These are phyloP conservation scores for Myripristis jacobus DNA, from an alignment of 2,797 vertebrate species.

Conservation along the genomic window DNA sequence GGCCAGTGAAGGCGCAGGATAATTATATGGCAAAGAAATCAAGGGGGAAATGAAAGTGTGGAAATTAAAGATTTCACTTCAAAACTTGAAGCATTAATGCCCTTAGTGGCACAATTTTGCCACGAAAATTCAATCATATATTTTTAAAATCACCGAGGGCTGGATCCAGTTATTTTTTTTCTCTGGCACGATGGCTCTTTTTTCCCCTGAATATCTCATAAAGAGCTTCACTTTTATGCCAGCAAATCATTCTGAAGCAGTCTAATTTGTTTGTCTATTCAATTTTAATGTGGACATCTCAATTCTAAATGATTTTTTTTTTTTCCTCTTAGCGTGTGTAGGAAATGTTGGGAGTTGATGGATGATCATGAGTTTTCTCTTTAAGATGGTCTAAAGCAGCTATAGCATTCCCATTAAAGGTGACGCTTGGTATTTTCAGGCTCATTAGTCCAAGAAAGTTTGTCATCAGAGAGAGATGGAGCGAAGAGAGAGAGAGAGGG, in stretches of 20 bases:
- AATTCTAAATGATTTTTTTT: constrained; percentile 27
- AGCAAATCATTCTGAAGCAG: constrained; percentile 15
- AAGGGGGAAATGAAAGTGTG: too few species aligned
- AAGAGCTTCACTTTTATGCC: background rate
- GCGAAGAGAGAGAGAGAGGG: background rate
- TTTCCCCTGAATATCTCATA: constrained; percentile 11
- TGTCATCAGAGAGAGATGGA: constrained; percentile 20
- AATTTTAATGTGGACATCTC: background rate
- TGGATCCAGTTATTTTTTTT: constrained; percentile 44
- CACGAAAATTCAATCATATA: too few species aligned
- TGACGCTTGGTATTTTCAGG: constrained; percentile 28
- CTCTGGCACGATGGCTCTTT: constrained; percentile 4
- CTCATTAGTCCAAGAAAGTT: constrained; percentile 47
- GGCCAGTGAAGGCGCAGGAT: too few species aligned
- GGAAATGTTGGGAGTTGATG: constrained; percentile 29
- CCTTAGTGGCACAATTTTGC: too few species aligned
- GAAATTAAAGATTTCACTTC: too few species aligned
- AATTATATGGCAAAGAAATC: too few species aligned
- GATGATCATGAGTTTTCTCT: constrained; percentile 16
- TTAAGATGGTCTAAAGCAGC: constrained; percentile 12
- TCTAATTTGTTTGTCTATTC: constrained; percentile 31
- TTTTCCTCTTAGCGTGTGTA: constrained; percentile 22
- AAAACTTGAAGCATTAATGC: too few species aligned
- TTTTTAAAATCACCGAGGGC: constrained; percentile 16
- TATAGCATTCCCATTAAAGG: constrained; percentile 47